A percentile compares a stretch with the other conserved stretches of the same genome.
These are phyloP conservation scores for Trachelipus rathkii DNA, from an alignment of 1,140 invertebrate genomes.

Conservation along the genomic window DNA sequence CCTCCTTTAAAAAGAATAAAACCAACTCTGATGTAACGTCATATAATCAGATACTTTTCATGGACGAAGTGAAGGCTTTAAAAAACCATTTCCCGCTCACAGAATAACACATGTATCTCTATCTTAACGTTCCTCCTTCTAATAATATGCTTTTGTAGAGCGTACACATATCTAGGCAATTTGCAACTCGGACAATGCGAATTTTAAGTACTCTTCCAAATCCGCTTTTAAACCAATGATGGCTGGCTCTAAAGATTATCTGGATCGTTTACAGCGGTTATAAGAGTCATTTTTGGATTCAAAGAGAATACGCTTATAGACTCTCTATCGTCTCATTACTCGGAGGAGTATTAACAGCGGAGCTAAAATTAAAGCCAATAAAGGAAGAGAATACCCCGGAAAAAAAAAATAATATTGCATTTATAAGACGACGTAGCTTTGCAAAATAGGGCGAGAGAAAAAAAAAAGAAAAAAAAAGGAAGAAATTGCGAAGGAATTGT, in stretches of 20 bases:
- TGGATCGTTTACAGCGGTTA: neutral
- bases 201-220: neutral
- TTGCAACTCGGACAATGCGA: neutral
- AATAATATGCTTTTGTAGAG: neutral
- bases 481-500: too few species aligned
- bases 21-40: neutral
- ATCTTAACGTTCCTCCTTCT: neutral
- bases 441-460: too few species aligned
- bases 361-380: slow-evolving; percentile 6
- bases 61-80: neutral
- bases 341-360: neutral
- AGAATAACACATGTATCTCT: neutral
- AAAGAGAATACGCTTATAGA: neutral
- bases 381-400: neutral
- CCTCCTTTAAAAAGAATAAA: neutral
- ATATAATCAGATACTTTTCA: neutral
- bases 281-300: neutral
- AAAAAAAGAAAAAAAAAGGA: too few species aligned
- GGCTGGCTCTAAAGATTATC: neutral
- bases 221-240: neutral
- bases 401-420: neutral
- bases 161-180: neutral
- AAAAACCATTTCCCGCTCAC: neutral
- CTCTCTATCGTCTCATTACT: slow-evolving; percentile 1
- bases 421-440: neutral